Conservation (phyloP, 2,113 vertebrate species). For the Notothenia rossii region DNA sequence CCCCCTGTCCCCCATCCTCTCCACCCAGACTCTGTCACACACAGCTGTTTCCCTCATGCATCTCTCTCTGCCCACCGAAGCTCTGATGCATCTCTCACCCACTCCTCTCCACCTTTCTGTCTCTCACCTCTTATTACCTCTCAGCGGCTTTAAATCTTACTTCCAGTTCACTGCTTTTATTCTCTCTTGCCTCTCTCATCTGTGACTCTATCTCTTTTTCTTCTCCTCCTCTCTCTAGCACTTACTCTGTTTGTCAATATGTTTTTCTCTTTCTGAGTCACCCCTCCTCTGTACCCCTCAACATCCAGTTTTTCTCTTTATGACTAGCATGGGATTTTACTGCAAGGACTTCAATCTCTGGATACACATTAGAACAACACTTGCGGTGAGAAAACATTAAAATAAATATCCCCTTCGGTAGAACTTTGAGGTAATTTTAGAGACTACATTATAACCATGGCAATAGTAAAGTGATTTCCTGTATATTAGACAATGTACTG, state of each 20-base stretch:
- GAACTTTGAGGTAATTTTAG: not conserved
- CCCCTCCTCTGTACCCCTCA: slow-evolving; percentile 1
- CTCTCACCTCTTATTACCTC: slow-evolving; percentile 16
- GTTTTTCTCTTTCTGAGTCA: slow-evolving; percentile 20
- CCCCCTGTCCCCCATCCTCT: slow-evolving; percentile 9
- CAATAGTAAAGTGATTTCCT: not conserved
- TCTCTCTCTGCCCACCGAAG: slow-evolving; percentile 38
- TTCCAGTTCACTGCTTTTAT: slow-evolving; percentile 3
- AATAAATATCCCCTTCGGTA: not conserved
- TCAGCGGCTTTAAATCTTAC: not conserved
- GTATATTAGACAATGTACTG: not conserved
- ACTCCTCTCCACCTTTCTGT: slow-evolving; percentile 6
- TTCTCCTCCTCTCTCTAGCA: no score
- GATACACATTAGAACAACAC: not conserved
- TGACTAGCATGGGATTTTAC: slow-evolving; percentile 10
- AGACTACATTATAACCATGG: not conserved
- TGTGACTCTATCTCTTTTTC: not conserved
- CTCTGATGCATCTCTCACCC: slow-evolving; percentile 31
- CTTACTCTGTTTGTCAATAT: not conserved
- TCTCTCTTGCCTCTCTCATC: not conserved
- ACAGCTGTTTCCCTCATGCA: slow-evolving; percentile 64
- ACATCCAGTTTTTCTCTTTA: slow-evolving; percentile 9
- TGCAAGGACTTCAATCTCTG: not conserved
- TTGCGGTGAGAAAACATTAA: not conserved
- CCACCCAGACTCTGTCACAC: slow-evolving; percentile 62